phyloP scores from a whole-genome alignment of 2,888 invertebrate genomes.

The Drosophila leonis region DNA sequence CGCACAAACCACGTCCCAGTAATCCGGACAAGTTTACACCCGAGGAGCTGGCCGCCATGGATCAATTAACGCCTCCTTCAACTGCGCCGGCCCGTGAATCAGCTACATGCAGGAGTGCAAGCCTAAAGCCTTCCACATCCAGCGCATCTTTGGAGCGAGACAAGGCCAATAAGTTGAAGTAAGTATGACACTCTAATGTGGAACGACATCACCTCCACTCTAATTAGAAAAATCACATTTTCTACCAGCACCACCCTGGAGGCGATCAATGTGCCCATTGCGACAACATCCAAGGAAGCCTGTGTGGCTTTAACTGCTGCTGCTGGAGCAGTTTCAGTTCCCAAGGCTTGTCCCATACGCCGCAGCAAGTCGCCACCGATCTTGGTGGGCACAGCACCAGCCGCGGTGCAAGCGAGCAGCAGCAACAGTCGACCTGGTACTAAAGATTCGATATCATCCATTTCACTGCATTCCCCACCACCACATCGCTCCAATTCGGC shows the following conservation, averaged over 20 bases:
- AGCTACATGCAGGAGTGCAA: constrained; percentile 62
- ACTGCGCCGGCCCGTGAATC: constrained; percentile 86
- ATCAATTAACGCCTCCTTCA: constrained; percentile 84
- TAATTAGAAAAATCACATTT: constrained; percentile 81
- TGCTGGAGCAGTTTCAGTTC: background rate
- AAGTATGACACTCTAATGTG: constrained; percentile 32
- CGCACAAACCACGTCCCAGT: constrained; percentile 83
- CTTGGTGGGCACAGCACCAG: constrained; percentile 33
- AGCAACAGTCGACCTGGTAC: constrained; percentile 62
- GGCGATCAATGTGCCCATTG: constrained; percentile 32
- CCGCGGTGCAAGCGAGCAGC: constrained; percentile 44
- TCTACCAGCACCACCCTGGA: constrained; percentile 74
- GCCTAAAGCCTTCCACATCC: constrained; percentile 50
- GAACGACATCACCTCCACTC: constrained; percentile 21
- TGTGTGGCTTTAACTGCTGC: background rate
- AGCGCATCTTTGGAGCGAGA: constrained; percentile 71
- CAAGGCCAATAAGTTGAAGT: constrained; percentile 68
- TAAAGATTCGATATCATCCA: constrained; percentile 72
- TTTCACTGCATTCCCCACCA: constrained; percentile 76
- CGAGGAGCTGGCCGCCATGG: constrained; percentile 84
- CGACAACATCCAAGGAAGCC: constrained; percentile 24
- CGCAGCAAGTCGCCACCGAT: constrained; percentile 26
- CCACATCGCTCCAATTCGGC: constrained; percentile 76
- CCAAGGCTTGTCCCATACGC: constrained; percentile 47
- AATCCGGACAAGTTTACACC: constrained; percentile 84